These are phyloP conservation scores for Calycopis cecrops DNA, from an alignment of 1,140 invertebrate genomes.

Conservation along the genomic window DNA sequence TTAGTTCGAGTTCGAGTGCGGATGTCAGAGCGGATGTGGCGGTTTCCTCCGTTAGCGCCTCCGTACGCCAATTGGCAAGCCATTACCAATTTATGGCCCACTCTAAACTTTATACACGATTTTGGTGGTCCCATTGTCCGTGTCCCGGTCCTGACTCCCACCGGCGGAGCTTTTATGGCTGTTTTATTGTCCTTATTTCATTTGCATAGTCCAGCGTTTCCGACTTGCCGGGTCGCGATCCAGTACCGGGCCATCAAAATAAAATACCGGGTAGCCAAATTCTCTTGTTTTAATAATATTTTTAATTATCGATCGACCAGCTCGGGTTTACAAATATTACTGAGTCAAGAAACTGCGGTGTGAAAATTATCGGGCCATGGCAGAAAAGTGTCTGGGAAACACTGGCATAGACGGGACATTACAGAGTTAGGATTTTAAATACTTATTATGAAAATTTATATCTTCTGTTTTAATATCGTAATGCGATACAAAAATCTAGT, in stretches of 20 bases:
- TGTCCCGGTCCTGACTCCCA: conserved; percentile 40
- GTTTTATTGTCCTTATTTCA: conserved; percentile 64
- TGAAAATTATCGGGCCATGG: too few relatives aligned
- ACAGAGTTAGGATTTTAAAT: too few relatives aligned
- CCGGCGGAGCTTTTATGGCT: conserved; percentile 53
- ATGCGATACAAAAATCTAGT: conserved; percentile 11
- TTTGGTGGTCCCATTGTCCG: conserved; percentile 69
- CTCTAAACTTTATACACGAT: conserved; percentile 66
- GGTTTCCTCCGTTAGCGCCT: conserved; percentile 61
- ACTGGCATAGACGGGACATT: too few relatives aligned
- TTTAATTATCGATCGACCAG: too few relatives aligned
- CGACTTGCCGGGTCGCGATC: conserved; percentile 2
- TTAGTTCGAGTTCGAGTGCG: conserved; percentile 55
- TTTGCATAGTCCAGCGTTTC: conserved; percentile 48
- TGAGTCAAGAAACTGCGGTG: too few relatives aligned
- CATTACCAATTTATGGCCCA: conserved; percentile 69
- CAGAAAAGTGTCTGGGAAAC: conserved; percentile 6
- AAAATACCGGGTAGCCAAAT: too few relatives aligned
- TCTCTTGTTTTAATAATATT: too few relatives aligned
- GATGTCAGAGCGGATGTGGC: conserved; percentile 66
- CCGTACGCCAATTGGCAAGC: conserved; percentile 69
- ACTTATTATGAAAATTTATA: neutral
- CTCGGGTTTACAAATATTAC: too few relatives aligned
- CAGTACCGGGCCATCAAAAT: too few relatives aligned
- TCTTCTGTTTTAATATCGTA: neutral